Evolutionary conservation across 2,888 invertebrate genomes (phyloP).

Genomic region (Chrysomela aeneicollis): DNA sequence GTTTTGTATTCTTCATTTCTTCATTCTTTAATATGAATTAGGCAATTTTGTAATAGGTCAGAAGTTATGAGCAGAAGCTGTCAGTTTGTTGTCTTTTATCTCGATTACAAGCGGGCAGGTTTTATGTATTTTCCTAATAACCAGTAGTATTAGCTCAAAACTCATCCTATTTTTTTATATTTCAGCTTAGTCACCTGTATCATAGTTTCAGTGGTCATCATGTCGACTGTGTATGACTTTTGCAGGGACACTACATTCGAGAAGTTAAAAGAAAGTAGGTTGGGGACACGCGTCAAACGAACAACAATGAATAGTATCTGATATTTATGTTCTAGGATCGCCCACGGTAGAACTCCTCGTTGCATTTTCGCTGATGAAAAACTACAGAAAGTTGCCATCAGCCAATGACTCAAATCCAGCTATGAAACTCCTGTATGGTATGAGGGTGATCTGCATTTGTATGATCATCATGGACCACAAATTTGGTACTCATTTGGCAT

Average conservation of each 20-base stretch:
- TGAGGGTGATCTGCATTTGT: constrained; percentile 66
- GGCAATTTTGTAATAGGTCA: too few species aligned
- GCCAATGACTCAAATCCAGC: constrained; percentile 59
- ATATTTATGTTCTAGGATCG: constrained; percentile 46
- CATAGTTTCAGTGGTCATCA: constrained; percentile 38
- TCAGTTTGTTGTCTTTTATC: too few species aligned
- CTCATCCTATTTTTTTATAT: constrained; percentile 14
- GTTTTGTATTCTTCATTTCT: too few species aligned
- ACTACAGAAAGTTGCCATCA: constrained; percentile 58
- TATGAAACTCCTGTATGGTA: constrained; percentile 65
- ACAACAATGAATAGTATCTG: too few species aligned
- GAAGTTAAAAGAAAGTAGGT: constrained; percentile 44
- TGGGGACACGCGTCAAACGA: too few species aligned
- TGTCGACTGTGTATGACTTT: constrained; percentile 42
- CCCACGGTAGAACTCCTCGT: constrained; percentile 44
- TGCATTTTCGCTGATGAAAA: constrained; percentile 52
- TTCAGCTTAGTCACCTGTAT: constrained; percentile 40
- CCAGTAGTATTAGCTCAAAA: too few species aligned
- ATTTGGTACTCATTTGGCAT: constrained; percentile 62
- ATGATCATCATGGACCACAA: constrained; percentile 67
- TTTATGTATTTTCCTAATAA: too few species aligned
- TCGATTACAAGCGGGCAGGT: too few species aligned
- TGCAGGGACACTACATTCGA: constrained; percentile 40
- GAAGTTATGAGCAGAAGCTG: too few species aligned
- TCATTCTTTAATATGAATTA: too few species aligned